A percentile compares a stretch with the other conserved stretches of the same genome.
phyloP scores from a whole-genome alignment of 2,888 invertebrate species.

The Congeria kusceri region DNA sequence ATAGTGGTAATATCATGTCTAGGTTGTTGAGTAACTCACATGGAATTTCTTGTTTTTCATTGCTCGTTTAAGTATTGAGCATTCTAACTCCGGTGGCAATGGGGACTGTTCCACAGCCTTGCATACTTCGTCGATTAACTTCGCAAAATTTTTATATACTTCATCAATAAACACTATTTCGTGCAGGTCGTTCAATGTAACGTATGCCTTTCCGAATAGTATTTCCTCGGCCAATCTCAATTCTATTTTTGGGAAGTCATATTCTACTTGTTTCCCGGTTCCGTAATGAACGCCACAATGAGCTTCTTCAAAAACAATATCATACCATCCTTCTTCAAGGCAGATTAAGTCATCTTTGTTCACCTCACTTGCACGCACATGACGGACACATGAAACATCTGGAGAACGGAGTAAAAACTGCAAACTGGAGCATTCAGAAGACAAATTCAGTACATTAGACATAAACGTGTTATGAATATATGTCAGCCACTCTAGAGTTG shows the following conservation, averaged over 20 bases:
- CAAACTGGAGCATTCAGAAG: conserved; percentile 25
- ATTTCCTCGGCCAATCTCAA: conserved; percentile 45
- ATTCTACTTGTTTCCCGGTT: conserved; percentile 44
- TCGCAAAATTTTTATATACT: conserved; percentile 58
- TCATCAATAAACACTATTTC: conserved; percentile 63
- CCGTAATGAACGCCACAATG: conserved; percentile 52
- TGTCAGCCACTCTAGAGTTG: conserved; percentile 37
- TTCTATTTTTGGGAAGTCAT: conserved; percentile 64
- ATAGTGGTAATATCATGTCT: conserved; percentile 62
- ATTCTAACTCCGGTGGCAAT: conserved; percentile 42
- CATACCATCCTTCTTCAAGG: conserved; percentile 32
- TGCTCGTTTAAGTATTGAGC: conserved; percentile 38
- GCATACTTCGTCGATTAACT: conserved; percentile 40
- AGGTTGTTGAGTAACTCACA: conserved; percentile 54
- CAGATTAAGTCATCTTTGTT: conserved; percentile 18
- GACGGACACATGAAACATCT: conserved; percentile 13
- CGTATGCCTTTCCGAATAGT: conserved; percentile 42
- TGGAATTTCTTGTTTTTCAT: conserved; percentile 35
- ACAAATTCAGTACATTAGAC: conserved; percentile 27
- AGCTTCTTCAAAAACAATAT: conserved; percentile 42
- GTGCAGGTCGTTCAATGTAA: conserved; percentile 42
- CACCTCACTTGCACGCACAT: conserved; percentile 41
- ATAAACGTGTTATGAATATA: conserved; percentile 60
- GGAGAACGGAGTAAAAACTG: conserved; percentile 34
- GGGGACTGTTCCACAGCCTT: conserved; percentile 44